Conservation (phyloP, 2,888 invertebrate species). For the Masnerella sp. region DNA sequence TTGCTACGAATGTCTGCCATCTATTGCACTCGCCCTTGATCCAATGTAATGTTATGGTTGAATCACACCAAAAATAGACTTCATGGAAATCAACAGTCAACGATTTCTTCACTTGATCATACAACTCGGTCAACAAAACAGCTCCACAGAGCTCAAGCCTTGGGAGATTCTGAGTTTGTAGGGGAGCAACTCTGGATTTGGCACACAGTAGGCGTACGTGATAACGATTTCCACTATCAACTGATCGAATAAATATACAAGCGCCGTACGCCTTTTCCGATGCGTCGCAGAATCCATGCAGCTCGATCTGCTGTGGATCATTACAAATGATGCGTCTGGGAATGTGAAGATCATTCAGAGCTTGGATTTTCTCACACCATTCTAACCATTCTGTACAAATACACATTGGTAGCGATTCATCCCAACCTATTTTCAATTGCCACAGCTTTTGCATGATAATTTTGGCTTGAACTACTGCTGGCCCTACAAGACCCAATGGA, state of each 20-base stretch:
- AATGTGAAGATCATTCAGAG: slow-evolving; percentile 47
- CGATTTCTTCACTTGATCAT: background rate
- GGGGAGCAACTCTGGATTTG: slow-evolving; percentile 1
- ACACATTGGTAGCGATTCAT: background rate
- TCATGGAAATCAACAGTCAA: slow-evolving; percentile 11
- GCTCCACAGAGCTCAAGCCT: slow-evolving; percentile 6
- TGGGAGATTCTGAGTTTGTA: background rate
- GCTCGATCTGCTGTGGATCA: slow-evolving; percentile 19
- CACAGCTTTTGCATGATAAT: slow-evolving; percentile 2
- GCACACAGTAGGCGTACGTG: slow-evolving; percentile 1
- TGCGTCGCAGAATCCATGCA: slow-evolving; percentile 50
- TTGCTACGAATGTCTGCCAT: slow-evolving; percentile 18
- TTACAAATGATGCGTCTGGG: slow-evolving; percentile 30
- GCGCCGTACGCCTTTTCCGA: slow-evolving; percentile 16
- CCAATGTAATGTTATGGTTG: slow-evolving; percentile 1
- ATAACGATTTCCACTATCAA: background rate
- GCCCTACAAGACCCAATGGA: background rate
- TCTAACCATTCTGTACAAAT: background rate
- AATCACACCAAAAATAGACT: slow-evolving; percentile 25
- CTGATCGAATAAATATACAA: slow-evolving; percentile 5
- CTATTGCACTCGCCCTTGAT: background rate
- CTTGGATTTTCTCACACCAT: slow-evolving; percentile 26
- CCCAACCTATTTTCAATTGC: background rate
- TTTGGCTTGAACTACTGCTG: background rate
- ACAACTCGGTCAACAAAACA: background rate